A percentile compares a stretch with the other conserved stretches of the same genome.
phyloP scores from a whole-genome alignment of 2,888 invertebrate species.

The Macrosiphum euphorbiae region DNA sequence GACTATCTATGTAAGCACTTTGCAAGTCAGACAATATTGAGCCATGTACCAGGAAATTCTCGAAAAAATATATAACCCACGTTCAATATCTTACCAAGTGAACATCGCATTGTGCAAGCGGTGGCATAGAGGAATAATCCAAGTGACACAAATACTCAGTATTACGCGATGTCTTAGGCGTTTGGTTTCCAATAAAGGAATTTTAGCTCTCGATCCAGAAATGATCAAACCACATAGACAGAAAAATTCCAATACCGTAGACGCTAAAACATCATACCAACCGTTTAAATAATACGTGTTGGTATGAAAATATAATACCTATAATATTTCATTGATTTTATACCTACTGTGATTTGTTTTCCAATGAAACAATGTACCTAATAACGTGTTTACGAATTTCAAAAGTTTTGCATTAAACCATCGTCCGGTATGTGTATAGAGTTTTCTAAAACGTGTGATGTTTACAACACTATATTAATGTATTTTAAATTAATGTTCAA shows the following conservation, averaged over 20 bases:
- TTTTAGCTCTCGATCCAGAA: neutral
- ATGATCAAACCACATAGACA: neutral
- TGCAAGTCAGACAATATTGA: neutral
- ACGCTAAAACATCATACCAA: neutral
- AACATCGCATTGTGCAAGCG: neutral
- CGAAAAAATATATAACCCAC: neutral
- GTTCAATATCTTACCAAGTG: neutral
- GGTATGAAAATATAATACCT: neutral
- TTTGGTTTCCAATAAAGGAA: constrained; percentile 30
- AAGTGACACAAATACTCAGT: constrained; percentile 9
- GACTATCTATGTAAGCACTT: neutral
- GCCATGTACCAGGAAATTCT: neutral
- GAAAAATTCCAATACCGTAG: neutral
- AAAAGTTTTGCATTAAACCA: neutral
- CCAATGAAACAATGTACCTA: neutral
- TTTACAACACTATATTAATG: neutral
- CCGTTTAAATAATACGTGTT: neutral
- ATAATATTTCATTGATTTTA: neutral
- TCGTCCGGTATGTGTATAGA: neutral
- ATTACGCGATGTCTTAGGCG: constrained; percentile 1
- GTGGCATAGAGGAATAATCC: neutral
- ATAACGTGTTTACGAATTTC: neutral
- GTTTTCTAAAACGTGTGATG: neutral
- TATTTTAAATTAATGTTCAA: neutral
- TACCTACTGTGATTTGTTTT: neutral